Evolutionary conservation across 1,140 invertebrate species (phyloP), one percentile per base, ranked within the genome.

Genomic region (Asobara japonica): DNA sequence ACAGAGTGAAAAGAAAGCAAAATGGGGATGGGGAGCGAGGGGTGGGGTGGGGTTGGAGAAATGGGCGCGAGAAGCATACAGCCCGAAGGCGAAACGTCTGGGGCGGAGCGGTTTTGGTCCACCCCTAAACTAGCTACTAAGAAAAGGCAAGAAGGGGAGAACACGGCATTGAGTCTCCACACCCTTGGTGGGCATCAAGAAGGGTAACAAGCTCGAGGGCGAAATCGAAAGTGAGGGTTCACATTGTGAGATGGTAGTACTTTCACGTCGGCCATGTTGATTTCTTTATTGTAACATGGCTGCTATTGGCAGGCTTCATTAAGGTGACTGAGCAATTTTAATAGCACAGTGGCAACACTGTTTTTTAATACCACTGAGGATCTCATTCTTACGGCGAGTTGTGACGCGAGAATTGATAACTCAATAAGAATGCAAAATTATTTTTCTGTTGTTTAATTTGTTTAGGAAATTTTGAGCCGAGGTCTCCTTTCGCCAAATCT

Each of bases 251-350:
- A 62, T 64, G 62, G 71, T 25, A 51, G 29, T 45, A 30, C 25
- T 65, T 8, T 45, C 25, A 16, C 16, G 75, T 75, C 80, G 77
- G 82, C 82, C 82, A 83, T 83, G 80, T 80, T 83, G 78, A 83
- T 82, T 82, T 83, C 82, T 83, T 82, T 80, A 82, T 83, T 79
- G 79, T 80, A 85, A 80, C 80, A 84, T 85, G 84, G 70, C 70
- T 85, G 84, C 83, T 85, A 82, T 81, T 86, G 82, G 83, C 83
- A 86, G 84, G 78, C 81, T 80, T 76, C 79, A 77, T 80, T 64
- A 45, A 65, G 38, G 69, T n/a, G n/a, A n/a, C n/a, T n/a, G n/a
- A n/a, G n/a, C n/a, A n/a, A n/a, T n/a, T n/a, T n/a, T n/a, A n/a
- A n/a, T n/a, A n/a, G n/a, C n/a, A n/a, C n/a, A n/a, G n/a, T n/a